A percentile compares a stretch with the other conserved stretches of the same genome.
Evolutionary conservation across 2,797 vertebrate species (phyloP).

Genomic region (Galagoides demidoff): DNA sequence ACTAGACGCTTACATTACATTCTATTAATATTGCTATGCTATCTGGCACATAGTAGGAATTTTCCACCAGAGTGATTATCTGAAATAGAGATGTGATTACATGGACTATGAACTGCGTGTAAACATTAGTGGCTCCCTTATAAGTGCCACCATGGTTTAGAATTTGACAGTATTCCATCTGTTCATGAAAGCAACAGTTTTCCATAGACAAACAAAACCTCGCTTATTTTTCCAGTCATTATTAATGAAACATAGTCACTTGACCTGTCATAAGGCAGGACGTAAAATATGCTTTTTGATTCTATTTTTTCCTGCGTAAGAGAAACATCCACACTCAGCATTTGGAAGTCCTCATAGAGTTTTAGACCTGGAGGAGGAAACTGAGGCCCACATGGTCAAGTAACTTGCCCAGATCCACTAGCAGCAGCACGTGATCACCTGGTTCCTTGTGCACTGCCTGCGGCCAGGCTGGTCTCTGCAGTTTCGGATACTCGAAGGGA

Average conservation of each 20-base stretch:
- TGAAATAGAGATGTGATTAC: conserved; percentile 5
- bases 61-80: not conserved
- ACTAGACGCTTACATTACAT: not conserved
- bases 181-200: not conserved
- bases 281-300: not conserved
- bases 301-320: conserved; percentile 9
- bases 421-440: fast-evolving
- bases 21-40: not conserved
- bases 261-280: conserved; percentile 51
- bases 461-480: not conserved
- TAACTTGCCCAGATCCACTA: not conserved
- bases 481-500: not conserved
- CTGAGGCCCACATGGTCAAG: not conserved
- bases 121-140: not conserved
- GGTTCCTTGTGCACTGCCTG: not conserved
- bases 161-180: conserved; percentile 19
- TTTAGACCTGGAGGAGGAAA: conserved; percentile 38
- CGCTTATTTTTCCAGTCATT: conserved; percentile 67
- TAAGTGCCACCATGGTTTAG: not conserved
- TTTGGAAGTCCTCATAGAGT: conserved; percentile 31
- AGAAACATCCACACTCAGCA: conserved; percentile 1
- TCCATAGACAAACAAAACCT: conserved; percentile 40
- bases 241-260: conserved; percentile 65
- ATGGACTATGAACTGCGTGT: not conserved
- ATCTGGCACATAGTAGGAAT: not conserved